A percentile compares a stretch with the other conserved stretches of the same genome.
Conservation (phyloP, 2,113 vertebrate genomes). For the Engystomops pustulosus region DNA sequence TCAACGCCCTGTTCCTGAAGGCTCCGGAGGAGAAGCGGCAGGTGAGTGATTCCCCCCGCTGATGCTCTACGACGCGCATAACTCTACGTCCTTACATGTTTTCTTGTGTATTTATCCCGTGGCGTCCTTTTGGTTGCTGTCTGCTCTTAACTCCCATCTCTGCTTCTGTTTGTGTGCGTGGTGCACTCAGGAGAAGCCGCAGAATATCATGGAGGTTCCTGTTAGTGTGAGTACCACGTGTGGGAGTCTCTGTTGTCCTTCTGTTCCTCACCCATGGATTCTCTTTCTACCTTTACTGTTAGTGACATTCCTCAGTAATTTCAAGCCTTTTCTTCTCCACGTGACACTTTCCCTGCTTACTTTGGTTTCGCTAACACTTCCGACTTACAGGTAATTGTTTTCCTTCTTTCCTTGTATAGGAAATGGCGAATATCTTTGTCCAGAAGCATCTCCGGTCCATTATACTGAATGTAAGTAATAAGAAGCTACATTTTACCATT, state of each 20-base stretch:
- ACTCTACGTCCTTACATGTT: constrained; percentile 5
- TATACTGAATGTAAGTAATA: constrained; percentile 92
- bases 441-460: constrained; percentile 98
- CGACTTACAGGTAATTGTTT: constrained; percentile 58
- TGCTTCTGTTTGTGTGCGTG: constrained; percentile 81
- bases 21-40: constrained; percentile 96
- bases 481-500: neutral
- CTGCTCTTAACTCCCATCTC: constrained; percentile 72
- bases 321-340: neutral
- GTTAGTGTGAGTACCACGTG: constrained; percentile 89
- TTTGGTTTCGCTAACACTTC: constrained; percentile 45
- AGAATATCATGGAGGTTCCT: constrained; percentile 90
- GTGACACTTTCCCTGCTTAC: neutral
- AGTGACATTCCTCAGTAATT: neutral
- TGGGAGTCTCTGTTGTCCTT: constrained; percentile 13
- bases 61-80: neutral
- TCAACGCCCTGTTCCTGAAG: constrained; percentile 98
- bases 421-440: constrained; percentile 94
- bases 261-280: neutral
- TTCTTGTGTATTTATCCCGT: constrained; percentile 62
- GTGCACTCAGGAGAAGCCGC: constrained; percentile 85
- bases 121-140: constrained; percentile 63
- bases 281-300: constrained; percentile 3
- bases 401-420: constrained; percentile 72
- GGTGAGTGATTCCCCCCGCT: constrained; percentile 75